Percentiles rank a stretch among this genome's conserved stretches.
phyloP scores from a whole-genome alignment of 2,113 vertebrate species.

The Lampris incognitus region DNA sequence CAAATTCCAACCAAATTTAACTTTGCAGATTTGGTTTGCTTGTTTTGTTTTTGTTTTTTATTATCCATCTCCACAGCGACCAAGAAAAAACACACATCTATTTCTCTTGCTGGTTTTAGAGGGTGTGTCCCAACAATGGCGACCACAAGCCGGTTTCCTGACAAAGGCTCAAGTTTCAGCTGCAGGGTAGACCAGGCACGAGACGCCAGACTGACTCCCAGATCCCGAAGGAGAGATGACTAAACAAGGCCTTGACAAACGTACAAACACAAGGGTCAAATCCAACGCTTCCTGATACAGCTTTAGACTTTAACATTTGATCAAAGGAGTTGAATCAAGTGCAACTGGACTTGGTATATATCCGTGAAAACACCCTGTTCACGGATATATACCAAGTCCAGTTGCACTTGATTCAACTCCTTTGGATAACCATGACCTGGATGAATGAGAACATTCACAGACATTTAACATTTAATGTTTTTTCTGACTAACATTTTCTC shows the following conservation, averaged over 20 bases:
- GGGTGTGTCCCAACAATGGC: slow-evolving; percentile 9
- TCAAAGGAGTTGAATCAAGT: too few species aligned
- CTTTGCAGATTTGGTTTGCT: too few species aligned
- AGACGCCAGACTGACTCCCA: slow-evolving; percentile 5
- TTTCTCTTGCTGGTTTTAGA: neutral
- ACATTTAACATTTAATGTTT: neutral
- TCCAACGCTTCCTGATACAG: slow-evolving; percentile 8
- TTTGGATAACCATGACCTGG: too few species aligned
- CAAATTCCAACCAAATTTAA: too few species aligned
- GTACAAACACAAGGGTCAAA: neutral
- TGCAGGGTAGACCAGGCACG: slow-evolving; percentile 4
- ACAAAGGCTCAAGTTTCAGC: slow-evolving; percentile 10
- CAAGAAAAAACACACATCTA: neutral
- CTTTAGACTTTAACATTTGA: neutral
- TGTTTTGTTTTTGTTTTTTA: too few species aligned
- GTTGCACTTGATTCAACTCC: too few species aligned
- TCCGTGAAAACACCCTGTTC: too few species aligned
- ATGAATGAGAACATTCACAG: too few species aligned
- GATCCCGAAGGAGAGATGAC: slow-evolving; percentile 9
- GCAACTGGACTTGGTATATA: too few species aligned
- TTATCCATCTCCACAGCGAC: too few species aligned
- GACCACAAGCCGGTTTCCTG: neutral
- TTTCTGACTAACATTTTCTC: neutral
- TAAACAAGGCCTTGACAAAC: slow-evolving; percentile 9
- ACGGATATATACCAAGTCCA: too few species aligned